phyloP scores from a whole-genome alignment of 2,797 vertebrate genomes.

The Hypotaenidia okinawae region DNA sequence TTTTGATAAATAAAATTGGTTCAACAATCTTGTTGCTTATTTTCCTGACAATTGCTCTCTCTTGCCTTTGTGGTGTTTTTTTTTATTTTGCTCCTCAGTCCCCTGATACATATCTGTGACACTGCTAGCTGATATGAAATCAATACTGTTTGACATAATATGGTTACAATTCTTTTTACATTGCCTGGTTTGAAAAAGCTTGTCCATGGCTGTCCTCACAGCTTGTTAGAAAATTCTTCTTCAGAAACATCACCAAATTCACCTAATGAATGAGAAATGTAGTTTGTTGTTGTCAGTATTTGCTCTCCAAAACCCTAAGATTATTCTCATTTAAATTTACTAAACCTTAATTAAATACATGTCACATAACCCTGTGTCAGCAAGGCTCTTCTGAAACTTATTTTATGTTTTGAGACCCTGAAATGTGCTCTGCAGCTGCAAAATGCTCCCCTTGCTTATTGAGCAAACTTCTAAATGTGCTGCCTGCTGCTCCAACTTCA shows the following conservation, averaged over 20 bases:
- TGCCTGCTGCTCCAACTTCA: background rate
- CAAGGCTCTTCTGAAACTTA: background rate
- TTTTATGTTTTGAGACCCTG: background rate
- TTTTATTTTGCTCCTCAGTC: background rate
- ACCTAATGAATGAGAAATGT: background rate
- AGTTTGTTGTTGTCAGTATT: background rate
- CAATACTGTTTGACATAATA: background rate
- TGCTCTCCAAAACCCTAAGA: background rate
- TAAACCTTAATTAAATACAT: conserved; percentile 3
- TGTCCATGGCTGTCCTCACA: background rate
- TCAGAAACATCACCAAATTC: background rate
- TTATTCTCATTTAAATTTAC: background rate
- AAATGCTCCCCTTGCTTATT: background rate
- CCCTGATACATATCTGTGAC: background rate
- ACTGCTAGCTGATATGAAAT: background rate
- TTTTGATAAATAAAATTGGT: background rate
- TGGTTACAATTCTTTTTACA: background rate
- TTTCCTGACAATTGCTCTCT: background rate
- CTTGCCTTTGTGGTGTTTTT: background rate
- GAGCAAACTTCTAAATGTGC: background rate
- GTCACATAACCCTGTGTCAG: background rate
- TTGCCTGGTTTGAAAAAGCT: background rate
- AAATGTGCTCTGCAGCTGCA: conserved; percentile 25
- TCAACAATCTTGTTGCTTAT: background rate
- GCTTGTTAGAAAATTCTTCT: background rate